Percentiles rank a stretch among this genome's conserved stretches.
Evolutionary conservation across 2,888 invertebrate species (phyloP).

Genomic region (Drosophila nigritarsus): DNA sequence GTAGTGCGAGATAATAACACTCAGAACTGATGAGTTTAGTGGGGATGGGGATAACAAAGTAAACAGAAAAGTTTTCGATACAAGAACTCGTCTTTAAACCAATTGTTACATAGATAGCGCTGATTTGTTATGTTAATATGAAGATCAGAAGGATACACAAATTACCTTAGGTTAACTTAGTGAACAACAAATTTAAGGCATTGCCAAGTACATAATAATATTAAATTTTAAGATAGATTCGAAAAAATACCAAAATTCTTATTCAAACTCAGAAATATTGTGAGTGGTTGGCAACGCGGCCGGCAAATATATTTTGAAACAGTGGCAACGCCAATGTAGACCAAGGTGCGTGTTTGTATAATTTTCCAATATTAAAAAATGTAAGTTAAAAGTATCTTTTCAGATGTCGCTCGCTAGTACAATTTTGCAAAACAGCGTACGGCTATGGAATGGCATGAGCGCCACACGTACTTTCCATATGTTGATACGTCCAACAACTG

Average conservation of each 20-base stretch:
- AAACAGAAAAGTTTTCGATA: too few relatives aligned
- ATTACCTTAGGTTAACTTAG: background rate
- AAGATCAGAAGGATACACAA: background rate
- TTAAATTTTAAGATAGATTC: background rate
- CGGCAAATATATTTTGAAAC: background rate
- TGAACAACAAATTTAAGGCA: background rate
- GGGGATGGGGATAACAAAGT: too few relatives aligned
- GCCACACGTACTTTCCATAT: constrained; percentile 70
- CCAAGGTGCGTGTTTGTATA: constrained; percentile 43
- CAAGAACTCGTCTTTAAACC: background rate
- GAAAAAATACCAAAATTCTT: background rate
- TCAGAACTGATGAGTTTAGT: background rate
- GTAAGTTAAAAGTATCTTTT: constrained; percentile 48
- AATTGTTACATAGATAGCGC: background rate
- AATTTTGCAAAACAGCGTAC: constrained; percentile 52
- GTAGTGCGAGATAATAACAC: background rate
- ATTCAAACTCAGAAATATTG: background rate
- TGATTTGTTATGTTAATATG: background rate
- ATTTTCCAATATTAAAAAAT: constrained; percentile 6
- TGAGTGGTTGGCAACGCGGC: constrained; percentile 24
- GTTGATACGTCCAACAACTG: constrained; percentile 60
- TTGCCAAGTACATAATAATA: background rate
- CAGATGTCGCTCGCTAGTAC: constrained; percentile 77
- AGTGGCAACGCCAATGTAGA: constrained; percentile 37
- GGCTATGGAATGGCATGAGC: constrained; percentile 41